Evolutionary conservation across 2,888 invertebrate genomes (phyloP).

Genomic region (Malacosoma neustria): DNA sequence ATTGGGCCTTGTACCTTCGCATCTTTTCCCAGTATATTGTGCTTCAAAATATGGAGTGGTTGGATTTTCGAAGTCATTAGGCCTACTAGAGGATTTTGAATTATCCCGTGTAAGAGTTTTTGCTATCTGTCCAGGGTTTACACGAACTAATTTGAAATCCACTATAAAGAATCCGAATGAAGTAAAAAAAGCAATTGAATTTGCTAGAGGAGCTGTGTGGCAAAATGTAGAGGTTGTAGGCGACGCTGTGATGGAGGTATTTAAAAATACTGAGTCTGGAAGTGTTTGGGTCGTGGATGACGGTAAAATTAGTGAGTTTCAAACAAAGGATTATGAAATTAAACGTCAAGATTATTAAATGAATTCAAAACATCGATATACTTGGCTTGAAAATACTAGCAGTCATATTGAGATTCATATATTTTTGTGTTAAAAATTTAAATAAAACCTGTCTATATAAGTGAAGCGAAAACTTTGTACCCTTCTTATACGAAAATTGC

Average conservation of each 20-base stretch:
- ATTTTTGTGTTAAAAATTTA: too few relatives aligned
- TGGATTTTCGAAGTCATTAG: conserved; percentile 30
- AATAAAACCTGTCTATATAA: too few relatives aligned
- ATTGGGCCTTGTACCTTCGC: conserved; percentile 58
- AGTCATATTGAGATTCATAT: too few relatives aligned
- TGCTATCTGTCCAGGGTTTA: conserved; percentile 62
- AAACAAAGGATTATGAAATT: not conserved
- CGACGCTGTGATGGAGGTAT: conserved; percentile 11
- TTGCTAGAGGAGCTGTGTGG: conserved; percentile 14
- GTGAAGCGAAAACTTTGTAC: too few relatives aligned
- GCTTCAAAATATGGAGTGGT: conserved; percentile 46
- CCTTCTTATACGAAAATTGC: too few relatives aligned
- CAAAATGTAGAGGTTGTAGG: conserved; percentile 19
- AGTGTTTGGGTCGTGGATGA: conserved; percentile 13
- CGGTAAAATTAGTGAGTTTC: conserved; percentile 1
- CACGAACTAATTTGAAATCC: conserved; percentile 35
- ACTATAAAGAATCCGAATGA: conserved; percentile 4
- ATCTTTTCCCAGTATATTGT: conserved; percentile 49
- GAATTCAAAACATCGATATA: too few relatives aligned
- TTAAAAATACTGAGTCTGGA: conserved; percentile 12
- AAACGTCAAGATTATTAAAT: not conserved
- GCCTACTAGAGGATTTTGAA: conserved; percentile 3
- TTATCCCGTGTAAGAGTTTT: conserved; percentile 54
- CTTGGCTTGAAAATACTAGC: too few relatives aligned
- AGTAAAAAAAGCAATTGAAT: conserved; percentile 8